Evolutionary conservation across 2,797 vertebrate genomes (phyloP), one percentile per base, ranked within the genome.

Genomic region (Intellagama lesueurii): DNA sequence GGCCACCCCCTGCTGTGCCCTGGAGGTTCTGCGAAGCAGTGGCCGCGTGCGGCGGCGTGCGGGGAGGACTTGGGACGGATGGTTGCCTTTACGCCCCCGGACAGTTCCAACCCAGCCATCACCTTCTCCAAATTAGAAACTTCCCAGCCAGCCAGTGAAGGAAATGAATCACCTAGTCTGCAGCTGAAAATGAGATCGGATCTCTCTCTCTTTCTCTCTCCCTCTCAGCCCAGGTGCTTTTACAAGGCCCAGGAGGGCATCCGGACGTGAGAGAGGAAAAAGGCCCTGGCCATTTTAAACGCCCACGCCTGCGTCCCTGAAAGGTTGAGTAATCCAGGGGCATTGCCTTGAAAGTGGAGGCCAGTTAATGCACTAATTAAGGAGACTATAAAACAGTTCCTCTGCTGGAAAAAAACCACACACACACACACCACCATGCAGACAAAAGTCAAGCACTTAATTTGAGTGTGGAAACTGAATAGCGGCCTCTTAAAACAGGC

Each of bases 371-470:
- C 83, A 87, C 90, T 86, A 91, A 85, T 77, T 82, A 88, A 89
- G 90, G 87, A 90, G 87, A 90, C 30, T 81, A 40, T 86, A 77
- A 89, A 91, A 52, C 78, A 89, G 40, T 19, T 88, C 52, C 80
- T 56, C 49, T 28, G 87, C 19, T 22, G 60, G 19, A 14, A 83
- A 87, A 56, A 73, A 60, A 64, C 60, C 60, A 56, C 14, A 56
- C 12, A 8, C 52, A 40, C 40, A 40, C 40, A 40, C 52, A 14
- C 52, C 52, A 56, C 73, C 0, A 0, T 1, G 35, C 14, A 80
- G 87, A 28, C 49, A 1, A 0, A 12, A 81, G 91, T 89, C 93
- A 82, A 60, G 80, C 35, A 2, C 82, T 77, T 77, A 77, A 47
- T 77, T 77, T 77, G 76, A 77, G 72, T 60, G 2, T 7, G 0